These are phyloP conservation scores for Microtus ochrogaster DNA, from an alignment of 2,113 vertebrate species.

Conservation along the genomic window DNA sequence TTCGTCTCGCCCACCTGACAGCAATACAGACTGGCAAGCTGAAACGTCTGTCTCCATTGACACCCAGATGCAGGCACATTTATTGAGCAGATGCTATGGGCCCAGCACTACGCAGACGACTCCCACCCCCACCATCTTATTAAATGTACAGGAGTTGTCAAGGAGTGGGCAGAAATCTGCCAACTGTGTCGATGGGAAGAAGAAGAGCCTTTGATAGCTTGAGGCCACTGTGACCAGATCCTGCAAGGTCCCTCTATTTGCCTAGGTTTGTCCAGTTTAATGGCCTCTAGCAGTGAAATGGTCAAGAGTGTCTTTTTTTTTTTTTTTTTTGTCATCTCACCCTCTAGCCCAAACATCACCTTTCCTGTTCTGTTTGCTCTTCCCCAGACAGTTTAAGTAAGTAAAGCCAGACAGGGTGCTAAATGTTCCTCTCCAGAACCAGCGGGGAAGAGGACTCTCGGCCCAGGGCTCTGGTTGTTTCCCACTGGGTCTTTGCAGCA, in stretches of 20 bases:
- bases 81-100: slow-evolving; percentile 70
- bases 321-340: not conserved
- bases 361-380: not conserved
- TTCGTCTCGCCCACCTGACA: slow-evolving; percentile 29
- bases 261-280: slow-evolving; percentile 28
- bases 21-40: slow-evolving; percentile 54
- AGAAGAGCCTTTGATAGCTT: not conserved
- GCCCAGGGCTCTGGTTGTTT: not conserved
- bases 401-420: slow-evolving; percentile 30
- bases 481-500: not conserved
- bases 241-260: slow-evolving; percentile 43
- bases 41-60: not conserved
- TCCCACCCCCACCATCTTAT: not conserved
- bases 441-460: not conserved
- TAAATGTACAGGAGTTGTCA: slow-evolving; percentile 3
- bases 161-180: not conserved
- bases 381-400: slow-evolving; percentile 1
- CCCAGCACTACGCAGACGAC: not conserved
- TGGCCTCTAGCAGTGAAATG: slow-evolving; percentile 42
- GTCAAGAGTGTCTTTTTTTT: slow-evolving; percentile 38
- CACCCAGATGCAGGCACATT: slow-evolving; percentile 36
- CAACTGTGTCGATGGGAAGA: not conserved
- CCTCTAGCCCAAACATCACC: slow-evolving; percentile 55
- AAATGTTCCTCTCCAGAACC: slow-evolving; percentile 34
- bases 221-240: slow-evolving; percentile 4